Percentiles rank a stretch among this genome's conserved stretches.
phyloP scores from a whole-genome alignment of 2,888 invertebrate genomes.

The Drosophila ustulata region DNA sequence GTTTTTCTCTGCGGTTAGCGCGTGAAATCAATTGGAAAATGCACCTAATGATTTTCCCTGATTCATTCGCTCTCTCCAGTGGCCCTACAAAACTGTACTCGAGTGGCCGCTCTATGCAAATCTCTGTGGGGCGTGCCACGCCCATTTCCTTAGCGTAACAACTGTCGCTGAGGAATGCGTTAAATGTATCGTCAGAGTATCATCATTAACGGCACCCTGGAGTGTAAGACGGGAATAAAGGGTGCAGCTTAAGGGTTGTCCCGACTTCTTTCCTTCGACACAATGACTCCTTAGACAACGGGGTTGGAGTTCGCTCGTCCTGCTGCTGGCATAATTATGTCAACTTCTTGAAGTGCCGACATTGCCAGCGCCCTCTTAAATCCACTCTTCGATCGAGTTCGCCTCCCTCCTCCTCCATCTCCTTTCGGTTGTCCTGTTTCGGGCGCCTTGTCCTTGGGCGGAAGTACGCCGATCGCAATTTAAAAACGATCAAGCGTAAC shows the following conservation, averaged over 20 bases:
- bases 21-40: slow-evolving; percentile 80
- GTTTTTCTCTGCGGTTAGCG: slow-evolving; percentile 53
- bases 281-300: slow-evolving; percentile 42
- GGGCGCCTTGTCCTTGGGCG: slow-evolving; percentile 39
- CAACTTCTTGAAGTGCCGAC: slow-evolving; percentile 77
- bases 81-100: slow-evolving; percentile 59
- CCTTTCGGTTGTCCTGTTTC: too few relatives aligned
- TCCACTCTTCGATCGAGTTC: slow-evolving; percentile 33
- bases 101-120: slow-evolving; percentile 51
- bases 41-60: slow-evolving; percentile 73
- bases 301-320: slow-evolving; percentile 21
- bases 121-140: slow-evolving; percentile 41
- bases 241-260: slow-evolving; percentile 55
- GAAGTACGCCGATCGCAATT: slow-evolving; percentile 73
- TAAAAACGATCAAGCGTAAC: slow-evolving; percentile 79
- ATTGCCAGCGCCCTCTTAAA: slow-evolving; percentile 39
- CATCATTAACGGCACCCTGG: slow-evolving; percentile 43
- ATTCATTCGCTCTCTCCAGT: slow-evolving; percentile 51
- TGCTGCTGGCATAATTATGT: slow-evolving; percentile 77
- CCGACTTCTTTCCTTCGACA: slow-evolving; percentile 4
- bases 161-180: slow-evolving; percentile 59
- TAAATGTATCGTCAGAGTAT: slow-evolving; percentile 27
- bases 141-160: slow-evolving; percentile 64
- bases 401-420: not conserved
- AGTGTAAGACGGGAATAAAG: slow-evolving; percentile 21